Evolutionary conservation across 2,113 vertebrate species (phyloP).

Genomic region (Cryptoleucopteryx plumbea): DNA sequence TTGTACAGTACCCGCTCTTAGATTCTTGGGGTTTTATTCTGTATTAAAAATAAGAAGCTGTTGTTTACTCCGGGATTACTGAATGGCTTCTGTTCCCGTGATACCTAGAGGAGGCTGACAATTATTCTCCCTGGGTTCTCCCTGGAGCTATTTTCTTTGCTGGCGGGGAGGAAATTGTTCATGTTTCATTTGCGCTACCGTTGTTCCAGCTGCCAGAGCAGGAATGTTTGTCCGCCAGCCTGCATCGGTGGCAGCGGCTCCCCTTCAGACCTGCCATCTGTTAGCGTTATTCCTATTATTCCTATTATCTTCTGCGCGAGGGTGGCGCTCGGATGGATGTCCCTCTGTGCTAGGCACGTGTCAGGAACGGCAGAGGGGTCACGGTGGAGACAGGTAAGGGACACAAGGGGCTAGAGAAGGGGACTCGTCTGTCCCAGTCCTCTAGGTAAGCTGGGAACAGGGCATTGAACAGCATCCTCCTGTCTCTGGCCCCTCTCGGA

Average conservation of each 20-base stretch:
- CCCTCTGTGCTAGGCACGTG: neutral
- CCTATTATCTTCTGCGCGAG: neutral
- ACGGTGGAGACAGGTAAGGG: neutral
- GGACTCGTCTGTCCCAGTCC: neutral
- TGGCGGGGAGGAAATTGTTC: slow-evolving; percentile 35
- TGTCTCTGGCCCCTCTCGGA: neutral
- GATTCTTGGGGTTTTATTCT: slow-evolving; percentile 6
- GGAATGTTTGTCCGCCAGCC: slow-evolving; percentile 14
- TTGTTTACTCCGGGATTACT: neutral
- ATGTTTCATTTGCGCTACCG: neutral
- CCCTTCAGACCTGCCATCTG: slow-evolving; percentile 48
- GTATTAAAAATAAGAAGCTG: slow-evolving; percentile 19
- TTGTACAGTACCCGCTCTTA: neutral
- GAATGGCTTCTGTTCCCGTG: slow-evolving; percentile 14
- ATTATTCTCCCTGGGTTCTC: slow-evolving; percentile 18
- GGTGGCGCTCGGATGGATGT: neutral
- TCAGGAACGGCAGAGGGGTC: neutral
- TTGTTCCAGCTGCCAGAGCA: slow-evolving; percentile 33
- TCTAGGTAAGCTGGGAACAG: neutral
- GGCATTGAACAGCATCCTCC: neutral
- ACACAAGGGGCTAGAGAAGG: neutral
- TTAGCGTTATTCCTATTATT: neutral
- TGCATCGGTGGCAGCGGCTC: neutral
- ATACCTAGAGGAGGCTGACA: slow-evolving; percentile 17
- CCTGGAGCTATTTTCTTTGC: slow-evolving; percentile 49